These are phyloP conservation scores for Ptychochromis oligacanthus DNA, from an alignment of 2,113 vertebrate species.

Conservation along the genomic window DNA sequence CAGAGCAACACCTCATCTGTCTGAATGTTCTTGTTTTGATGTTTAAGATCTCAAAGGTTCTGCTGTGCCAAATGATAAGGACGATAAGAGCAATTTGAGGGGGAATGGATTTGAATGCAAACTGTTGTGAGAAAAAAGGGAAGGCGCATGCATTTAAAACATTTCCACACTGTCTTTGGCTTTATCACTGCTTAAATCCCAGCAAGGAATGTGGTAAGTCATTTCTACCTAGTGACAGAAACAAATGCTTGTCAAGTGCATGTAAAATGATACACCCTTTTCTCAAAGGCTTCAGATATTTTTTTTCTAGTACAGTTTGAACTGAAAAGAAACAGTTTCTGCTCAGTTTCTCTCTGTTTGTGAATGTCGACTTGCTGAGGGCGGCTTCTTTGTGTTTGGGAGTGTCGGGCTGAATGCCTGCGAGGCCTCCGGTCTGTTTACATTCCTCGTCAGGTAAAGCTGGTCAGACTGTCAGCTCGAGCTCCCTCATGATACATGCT, in stretches of 20 bases:
- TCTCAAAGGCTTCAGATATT: too few species aligned
- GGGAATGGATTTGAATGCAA: background rate
- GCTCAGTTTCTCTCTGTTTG: background rate
- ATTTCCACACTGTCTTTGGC: too few species aligned
- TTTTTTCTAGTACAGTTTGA: background rate
- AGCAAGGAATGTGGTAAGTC: too few species aligned
- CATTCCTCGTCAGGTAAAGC: conserved; percentile 65
- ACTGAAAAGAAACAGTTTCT: background rate
- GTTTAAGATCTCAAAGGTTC: background rate
- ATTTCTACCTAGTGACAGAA: too few species aligned
- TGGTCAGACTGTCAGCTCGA: background rate
- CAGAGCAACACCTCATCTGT: background rate
- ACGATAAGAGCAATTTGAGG: background rate
- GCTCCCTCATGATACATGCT: background rate
- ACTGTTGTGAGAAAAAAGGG: background rate
- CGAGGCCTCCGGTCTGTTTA: conserved; percentile 56
- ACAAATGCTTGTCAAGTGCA: too few species aligned
- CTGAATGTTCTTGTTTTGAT: background rate
- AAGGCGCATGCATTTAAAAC: background rate
- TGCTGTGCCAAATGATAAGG: background rate
- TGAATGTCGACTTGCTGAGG: background rate
- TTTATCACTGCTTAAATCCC: too few species aligned
- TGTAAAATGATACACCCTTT: too few species aligned
- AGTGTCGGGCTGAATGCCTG: conserved; percentile 34
- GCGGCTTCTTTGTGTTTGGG: background rate